Percentiles rank a stretch among this genome's conserved stretches.
These are phyloP conservation scores for Cheirogaleus major DNA, from an alignment of 2,797 vertebrate genomes.

Conservation along the genomic window DNA sequence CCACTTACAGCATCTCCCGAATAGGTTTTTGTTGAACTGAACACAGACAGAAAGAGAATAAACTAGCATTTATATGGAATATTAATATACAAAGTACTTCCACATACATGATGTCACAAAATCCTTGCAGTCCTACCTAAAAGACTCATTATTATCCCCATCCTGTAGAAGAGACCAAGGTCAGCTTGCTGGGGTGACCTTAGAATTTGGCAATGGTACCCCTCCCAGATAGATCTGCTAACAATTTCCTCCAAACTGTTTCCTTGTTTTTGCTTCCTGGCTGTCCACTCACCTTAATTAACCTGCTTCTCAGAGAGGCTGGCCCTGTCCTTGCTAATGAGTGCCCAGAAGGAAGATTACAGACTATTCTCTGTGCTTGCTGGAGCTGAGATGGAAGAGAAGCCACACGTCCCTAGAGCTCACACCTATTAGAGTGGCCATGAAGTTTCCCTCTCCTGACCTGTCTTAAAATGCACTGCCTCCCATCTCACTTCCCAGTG, in stretches of 20 bases:
- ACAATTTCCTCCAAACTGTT: conserved; percentile 10
- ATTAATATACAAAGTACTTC: neutral
- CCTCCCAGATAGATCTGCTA: conserved; percentile 29
- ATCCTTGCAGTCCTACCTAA: neutral
- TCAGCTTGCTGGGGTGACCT: neutral
- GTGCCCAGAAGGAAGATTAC: conserved; percentile 52
- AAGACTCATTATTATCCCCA: neutral
- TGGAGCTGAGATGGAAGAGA: neutral
- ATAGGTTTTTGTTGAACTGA: neutral
- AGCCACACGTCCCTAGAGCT: neutral
- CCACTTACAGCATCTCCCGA: neutral
- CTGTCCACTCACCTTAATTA: conserved; percentile 53
- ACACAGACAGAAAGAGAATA: neutral
- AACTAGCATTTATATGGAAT: neutral
- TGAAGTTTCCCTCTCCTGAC: neutral
- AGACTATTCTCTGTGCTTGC: neutral
- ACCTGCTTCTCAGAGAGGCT: conserved; percentile 53
- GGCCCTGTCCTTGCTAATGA: conserved; percentile 53
- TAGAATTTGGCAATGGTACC: neutral
- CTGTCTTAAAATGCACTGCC: neutral
- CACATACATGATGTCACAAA: neutral
- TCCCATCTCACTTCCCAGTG: neutral
- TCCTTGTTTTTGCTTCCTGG: conserved; percentile 6
- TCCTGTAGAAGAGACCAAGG: neutral
- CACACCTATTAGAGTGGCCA: neutral